phyloP scores from a whole-genome alignment of 1,140 invertebrate genomes.

The Dolichoris vasculosae region DNA sequence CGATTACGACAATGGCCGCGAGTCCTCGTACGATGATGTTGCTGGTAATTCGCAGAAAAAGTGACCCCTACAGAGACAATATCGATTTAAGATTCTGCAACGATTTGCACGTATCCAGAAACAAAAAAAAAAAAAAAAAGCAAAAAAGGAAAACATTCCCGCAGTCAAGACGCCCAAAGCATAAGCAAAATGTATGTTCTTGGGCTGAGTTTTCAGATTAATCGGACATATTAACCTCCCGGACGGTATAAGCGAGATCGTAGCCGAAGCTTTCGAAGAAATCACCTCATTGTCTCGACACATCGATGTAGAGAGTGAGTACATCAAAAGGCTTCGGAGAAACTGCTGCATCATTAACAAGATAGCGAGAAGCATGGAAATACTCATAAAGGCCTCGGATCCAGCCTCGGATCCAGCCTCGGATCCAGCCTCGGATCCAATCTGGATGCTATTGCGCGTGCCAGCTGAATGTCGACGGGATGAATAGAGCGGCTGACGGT shows the following conservation, averaged over 20 bases:
- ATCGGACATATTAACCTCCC: constrained; percentile 5
- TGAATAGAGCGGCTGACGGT: constrained; percentile 21
- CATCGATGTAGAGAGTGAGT: background rate
- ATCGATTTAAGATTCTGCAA: background rate
- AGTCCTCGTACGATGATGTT: too few species aligned
- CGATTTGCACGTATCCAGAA: background rate
- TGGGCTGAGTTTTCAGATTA: background rate
- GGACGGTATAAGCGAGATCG: background rate
- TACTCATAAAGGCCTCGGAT: constrained; percentile 27
- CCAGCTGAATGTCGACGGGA: constrained; percentile 8
- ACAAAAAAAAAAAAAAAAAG: too few species aligned
- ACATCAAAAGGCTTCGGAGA: constrained; percentile 11
- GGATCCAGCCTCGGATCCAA: constrained; percentile 23
- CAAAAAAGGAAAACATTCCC: too few species aligned
- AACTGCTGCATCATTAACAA: constrained; percentile 27
- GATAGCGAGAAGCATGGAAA: constrained; percentile 22
- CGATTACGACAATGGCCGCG: background rate
- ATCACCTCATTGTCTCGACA: constrained; percentile 12
- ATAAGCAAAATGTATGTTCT: background rate
- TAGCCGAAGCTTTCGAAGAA: constrained; percentile 16
- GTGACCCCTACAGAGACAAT: too few species aligned
- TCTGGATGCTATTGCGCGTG: constrained; percentile 28
- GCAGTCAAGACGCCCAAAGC: background rate
- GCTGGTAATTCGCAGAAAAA: too few species aligned
- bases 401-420: too few species aligned